A percentile compares a stretch with the other conserved stretches of the same genome.
Conservation (phyloP, 2,113 vertebrate species). For the Tor tambroides region DNA sequence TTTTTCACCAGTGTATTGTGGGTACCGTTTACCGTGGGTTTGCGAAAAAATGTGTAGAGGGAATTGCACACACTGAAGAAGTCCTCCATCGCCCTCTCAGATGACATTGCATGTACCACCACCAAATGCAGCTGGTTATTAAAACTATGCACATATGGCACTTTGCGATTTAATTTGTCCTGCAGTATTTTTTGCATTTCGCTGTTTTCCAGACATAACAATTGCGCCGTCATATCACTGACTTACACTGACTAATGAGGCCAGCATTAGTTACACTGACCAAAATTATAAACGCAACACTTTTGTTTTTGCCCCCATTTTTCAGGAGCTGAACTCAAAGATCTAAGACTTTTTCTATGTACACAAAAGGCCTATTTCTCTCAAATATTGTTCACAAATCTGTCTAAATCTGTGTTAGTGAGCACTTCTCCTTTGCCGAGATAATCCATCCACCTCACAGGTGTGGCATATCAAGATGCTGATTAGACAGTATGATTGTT, state of each 20-base stretch:
- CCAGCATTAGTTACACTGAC: slow-evolving; percentile 1
- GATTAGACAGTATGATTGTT: too few species aligned
- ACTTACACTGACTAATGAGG: slow-evolving; percentile 19
- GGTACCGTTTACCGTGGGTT: too few species aligned
- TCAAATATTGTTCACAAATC: too few species aligned
- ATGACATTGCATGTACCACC: neutral
- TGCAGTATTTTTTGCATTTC: slow-evolving; percentile 3
- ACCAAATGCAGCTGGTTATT: slow-evolving; percentile 33
- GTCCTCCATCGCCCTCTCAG: neutral
- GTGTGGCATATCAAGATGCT: too few species aligned
- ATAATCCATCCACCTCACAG: too few species aligned
- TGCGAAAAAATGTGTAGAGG: neutral
- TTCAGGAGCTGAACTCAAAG: too few species aligned
- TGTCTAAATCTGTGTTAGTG: too few species aligned
- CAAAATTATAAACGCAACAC: too few species aligned
- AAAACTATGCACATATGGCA: neutral
- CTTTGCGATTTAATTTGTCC: neutral
- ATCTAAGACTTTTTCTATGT: too few species aligned
- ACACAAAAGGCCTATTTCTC: too few species aligned
- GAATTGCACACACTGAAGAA: slow-evolving; percentile 7
- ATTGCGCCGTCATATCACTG: neutral
- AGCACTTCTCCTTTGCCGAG: too few species aligned
- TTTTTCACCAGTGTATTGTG: slow-evolving; percentile 1
- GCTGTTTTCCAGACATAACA: neutral
- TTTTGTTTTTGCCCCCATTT: too few species aligned